Evolutionary conservation across 1,140 invertebrate genomes (phyloP), one percentile per base, ranked within the genome.

Genomic region (Drosophila funebris): DNA sequence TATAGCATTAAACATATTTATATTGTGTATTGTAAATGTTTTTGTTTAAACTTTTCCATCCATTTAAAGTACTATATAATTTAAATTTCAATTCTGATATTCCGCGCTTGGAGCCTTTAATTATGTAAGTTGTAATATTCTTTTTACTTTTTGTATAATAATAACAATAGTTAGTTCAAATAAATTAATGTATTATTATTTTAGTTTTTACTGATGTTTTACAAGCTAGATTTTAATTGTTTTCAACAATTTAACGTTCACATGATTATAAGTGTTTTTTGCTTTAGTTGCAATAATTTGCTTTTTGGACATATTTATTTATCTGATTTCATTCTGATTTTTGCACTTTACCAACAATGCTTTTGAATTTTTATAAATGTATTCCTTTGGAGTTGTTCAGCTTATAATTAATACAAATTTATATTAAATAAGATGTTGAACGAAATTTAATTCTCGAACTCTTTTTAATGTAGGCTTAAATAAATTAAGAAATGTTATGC

Each of bases 191-290:
- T 63, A 73, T 70, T 13, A 13, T 46, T 46, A 24, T 22, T 24
- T 48, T n/a, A n/a, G n/a, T n/a, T n/a, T n/a, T 78, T 82, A 60
- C 31, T 78, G 75, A 78, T 78, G 56, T 61, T 62, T 78, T 81
- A 78, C 62, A 78, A 75, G 66, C 78, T 85, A 81, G 62, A 78
- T 82, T 85, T 85, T 78, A 67, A 87, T 85, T 85, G 82, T 85
- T 85, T 85, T 72, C 18, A 85, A 85, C 82, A 85, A 85, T 85
- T 85, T 58, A 85, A 87, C 81, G 73, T 81, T 85, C 81, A 80
- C 77, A 81, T 76, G 73, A 64, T 79, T 85, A 75, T 78, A 85
- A 85, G 78, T 87, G 57, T 81, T 73, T 78, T 66, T 66, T 39
- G 33, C 20, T 53, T 53, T 61, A 56, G 53, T 57, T 54, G 68